Percentiles rank a stretch among this genome's conserved stretches.
These are phyloP conservation scores for Strongylocentrotus purpuratus DNA, from an alignment of 35 echinoderm and acorn worm genomes.

Conservation along the genomic window DNA sequence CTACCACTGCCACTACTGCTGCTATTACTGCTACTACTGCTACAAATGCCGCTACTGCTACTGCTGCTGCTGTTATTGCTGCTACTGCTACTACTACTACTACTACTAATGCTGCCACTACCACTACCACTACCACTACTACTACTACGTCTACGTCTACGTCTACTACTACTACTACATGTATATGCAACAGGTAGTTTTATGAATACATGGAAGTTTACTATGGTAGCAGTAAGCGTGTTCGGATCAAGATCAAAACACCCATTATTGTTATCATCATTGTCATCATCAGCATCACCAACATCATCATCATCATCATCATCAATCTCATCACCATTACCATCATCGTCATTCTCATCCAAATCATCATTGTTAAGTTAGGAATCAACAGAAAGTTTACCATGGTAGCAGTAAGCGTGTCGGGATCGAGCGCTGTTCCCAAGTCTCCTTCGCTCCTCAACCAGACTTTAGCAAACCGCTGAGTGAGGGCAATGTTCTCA, in stretches of 20 bases:
- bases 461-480: constrained; percentile 55
- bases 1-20: too few species aligned
- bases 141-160: background rate
- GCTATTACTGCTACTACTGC: too few species aligned
- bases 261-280: background rate
- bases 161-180: background rate
- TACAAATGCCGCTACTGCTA: background rate
- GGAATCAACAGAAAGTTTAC: background rate
- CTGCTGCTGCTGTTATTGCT: background rate
- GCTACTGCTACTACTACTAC: too few species aligned
- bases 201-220: too few species aligned
- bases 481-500: constrained; percentile 51
- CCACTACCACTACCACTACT: too few species aligned
- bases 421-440: background rate
- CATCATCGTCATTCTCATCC: background rate
- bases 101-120: too few species aligned
- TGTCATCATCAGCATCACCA: background rate
- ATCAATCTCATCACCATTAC: background rate
- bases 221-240: too few species aligned
- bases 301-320: background rate
- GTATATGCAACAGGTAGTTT: background rate
- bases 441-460: constrained; percentile 38
- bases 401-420: background rate
- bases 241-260: background rate
- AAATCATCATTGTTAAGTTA: background rate